Evolutionary conservation across 2,797 vertebrate genomes (phyloP).

Genomic region (Falco peregrinus): DNA sequence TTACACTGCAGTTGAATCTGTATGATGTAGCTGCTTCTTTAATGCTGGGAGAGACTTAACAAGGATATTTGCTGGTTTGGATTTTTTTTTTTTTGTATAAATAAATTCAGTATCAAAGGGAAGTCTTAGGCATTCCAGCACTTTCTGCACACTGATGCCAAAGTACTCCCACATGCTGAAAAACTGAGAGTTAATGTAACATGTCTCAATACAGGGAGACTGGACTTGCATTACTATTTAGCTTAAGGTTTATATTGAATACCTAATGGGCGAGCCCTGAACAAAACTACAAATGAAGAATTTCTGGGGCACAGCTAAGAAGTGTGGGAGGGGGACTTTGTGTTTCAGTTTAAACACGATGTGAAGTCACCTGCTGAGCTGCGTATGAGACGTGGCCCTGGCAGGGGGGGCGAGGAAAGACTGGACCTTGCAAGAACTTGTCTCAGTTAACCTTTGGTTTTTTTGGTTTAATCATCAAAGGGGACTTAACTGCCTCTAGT

Average conservation of each 20-base stretch:
- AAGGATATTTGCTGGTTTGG: not conserved
- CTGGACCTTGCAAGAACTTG: not conserved
- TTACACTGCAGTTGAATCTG: not conserved
- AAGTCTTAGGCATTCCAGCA: not conserved
- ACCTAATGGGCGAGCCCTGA: not conserved
- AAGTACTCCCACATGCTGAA: not conserved
- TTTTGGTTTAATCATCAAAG: not conserved
- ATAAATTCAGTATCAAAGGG: not conserved
- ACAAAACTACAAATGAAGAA: not conserved
- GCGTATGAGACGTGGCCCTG: not conserved
- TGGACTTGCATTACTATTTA: not conserved
- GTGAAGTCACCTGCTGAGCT: not conserved
- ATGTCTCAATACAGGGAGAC: not conserved
- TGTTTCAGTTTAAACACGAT: not conserved
- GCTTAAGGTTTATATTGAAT: not conserved
- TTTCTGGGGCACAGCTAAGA: not conserved
- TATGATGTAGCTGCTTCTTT: not conserved
- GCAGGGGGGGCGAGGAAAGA: not conserved
- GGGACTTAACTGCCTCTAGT: not conserved
- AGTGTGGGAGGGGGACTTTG: not conserved
- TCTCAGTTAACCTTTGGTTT: not conserved
- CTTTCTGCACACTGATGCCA: not conserved
- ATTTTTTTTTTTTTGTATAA: not conserved
- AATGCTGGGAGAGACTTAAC: not conserved
- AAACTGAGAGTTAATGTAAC: not conserved